These are phyloP conservation scores for Iphiclides podalirius DNA, from an alignment of 2,888 invertebrate species.

Conservation along the genomic window DNA sequence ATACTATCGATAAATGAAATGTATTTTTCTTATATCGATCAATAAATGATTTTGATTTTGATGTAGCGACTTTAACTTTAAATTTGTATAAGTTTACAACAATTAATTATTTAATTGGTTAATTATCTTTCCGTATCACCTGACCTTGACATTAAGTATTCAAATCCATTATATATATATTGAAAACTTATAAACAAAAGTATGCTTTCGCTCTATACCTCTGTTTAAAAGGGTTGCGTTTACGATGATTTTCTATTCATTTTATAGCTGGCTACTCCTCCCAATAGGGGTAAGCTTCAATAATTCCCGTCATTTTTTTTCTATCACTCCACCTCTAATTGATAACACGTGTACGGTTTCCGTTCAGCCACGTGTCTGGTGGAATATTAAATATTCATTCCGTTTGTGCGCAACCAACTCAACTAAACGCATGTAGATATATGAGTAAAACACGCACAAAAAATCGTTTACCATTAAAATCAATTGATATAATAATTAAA, in stretches of 20 bases:
- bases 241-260: constrained; percentile 26
- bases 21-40: no score
- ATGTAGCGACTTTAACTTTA: no score
- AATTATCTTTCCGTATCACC: neutral
- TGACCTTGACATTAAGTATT: constrained; percentile 5
- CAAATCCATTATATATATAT: neutral
- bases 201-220: constrained; percentile 2
- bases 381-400: constrained; percentile 69
- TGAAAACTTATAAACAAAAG: constrained; percentile 7
- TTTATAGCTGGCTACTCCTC: constrained; percentile 44
- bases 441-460: constrained; percentile 39
- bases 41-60: no score
- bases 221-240: constrained; percentile 20
- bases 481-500: constrained; percentile 54
- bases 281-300: constrained; percentile 46
- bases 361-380: constrained; percentile 70
- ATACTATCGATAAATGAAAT: no score
- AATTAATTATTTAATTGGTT: no score
- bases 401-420: constrained; percentile 43
- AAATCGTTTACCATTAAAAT: constrained; percentile 46
- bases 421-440: constrained; percentile 39
- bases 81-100: no score
- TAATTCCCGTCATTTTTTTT: constrained; percentile 55
- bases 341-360: constrained; percentile 73
- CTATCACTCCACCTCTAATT: constrained; percentile 63